A percentile compares a stretch with the other conserved stretches of the same genome.
phyloP scores from a whole-genome alignment of 2,797 vertebrate species.

The Pseudocheirus occidentalis region DNA sequence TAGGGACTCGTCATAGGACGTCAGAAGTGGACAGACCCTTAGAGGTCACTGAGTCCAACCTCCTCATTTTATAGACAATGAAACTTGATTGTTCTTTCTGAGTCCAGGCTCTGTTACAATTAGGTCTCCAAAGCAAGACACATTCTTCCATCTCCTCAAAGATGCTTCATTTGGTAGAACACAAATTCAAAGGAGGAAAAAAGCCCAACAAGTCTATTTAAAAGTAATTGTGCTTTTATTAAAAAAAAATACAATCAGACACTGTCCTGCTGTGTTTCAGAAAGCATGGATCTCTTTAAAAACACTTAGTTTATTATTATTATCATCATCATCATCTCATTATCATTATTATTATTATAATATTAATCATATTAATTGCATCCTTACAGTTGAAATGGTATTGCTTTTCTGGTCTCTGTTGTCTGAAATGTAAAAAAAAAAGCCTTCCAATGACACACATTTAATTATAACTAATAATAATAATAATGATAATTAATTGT shows the following conservation, averaged over 20 bases:
- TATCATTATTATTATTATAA: slow-evolving; percentile 80
- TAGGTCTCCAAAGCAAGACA: background rate
- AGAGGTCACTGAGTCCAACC: background rate
- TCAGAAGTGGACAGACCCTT: background rate
- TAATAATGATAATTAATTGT: slow-evolving; percentile 80
- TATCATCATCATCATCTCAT: slow-evolving; percentile 55
- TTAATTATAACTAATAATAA: slow-evolving; percentile 75
- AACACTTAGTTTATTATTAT: slow-evolving; percentile 82
- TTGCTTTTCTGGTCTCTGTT: slow-evolving; percentile 74
- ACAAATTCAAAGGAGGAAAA: slow-evolving; percentile 46
- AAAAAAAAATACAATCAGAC: slow-evolving; percentile 85
- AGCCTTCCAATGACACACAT: slow-evolving; percentile 67
- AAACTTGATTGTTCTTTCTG: background rate
- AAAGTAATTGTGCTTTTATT: slow-evolving; percentile 89
- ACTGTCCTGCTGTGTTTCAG: slow-evolving; percentile 83
- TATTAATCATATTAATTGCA: slow-evolving; percentile 88
- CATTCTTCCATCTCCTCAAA: slow-evolving; percentile 5
- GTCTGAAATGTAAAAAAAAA: slow-evolving; percentile 78
- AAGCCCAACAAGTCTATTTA: slow-evolving; percentile 71
- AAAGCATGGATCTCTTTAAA: slow-evolving; percentile 80
- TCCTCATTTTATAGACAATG: background rate
- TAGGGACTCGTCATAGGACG: background rate
- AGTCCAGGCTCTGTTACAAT: background rate
- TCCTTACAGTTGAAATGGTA: slow-evolving; percentile 76
- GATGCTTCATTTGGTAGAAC: slow-evolving; percentile 41